A percentile compares a stretch with the other conserved stretches of the same genome.
Evolutionary conservation across 2,113 vertebrate species (phyloP).

Genomic region (Bambusicola thoracicus): DNA sequence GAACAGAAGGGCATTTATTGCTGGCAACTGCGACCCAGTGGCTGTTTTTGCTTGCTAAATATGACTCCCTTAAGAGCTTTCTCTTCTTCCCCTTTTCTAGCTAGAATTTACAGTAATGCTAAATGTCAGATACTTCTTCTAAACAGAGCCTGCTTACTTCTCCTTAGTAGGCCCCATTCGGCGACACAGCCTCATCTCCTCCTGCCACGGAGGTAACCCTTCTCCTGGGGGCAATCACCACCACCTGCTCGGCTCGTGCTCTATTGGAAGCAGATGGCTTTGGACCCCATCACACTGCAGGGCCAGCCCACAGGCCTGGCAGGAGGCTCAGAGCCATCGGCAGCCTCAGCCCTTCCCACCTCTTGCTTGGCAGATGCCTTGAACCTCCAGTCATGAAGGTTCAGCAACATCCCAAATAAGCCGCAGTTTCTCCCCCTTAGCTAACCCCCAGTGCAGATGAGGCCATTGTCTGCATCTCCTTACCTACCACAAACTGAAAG

Average conservation of each 20-base stretch:
- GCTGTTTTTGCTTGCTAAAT: neutral
- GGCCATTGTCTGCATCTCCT: neutral
- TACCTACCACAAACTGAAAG: neutral
- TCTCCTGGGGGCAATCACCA: neutral
- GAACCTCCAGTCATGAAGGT: neutral
- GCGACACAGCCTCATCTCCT: neutral
- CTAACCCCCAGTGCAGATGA: neutral
- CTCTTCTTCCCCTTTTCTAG: neutral
- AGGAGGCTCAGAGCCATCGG: neutral
- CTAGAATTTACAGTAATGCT: neutral
- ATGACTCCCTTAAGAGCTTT: neutral
- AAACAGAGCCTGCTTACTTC: neutral
- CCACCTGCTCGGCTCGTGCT: too few species aligned
- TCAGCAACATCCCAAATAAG: neutral
- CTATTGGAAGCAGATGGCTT: neutral
- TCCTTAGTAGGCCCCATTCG: neutral
- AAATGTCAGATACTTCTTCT: neutral
- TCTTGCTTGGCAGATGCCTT: neutral
- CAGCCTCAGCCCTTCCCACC: neutral
- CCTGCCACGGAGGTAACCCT: neutral
- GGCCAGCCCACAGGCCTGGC: neutral
- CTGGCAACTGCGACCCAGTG: neutral
- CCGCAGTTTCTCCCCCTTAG: neutral
- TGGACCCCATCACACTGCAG: neutral
- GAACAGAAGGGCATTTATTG: neutral